Evolutionary conservation across 2,113 vertebrate species (phyloP).

Genomic region (Arizona elegans): DNA sequence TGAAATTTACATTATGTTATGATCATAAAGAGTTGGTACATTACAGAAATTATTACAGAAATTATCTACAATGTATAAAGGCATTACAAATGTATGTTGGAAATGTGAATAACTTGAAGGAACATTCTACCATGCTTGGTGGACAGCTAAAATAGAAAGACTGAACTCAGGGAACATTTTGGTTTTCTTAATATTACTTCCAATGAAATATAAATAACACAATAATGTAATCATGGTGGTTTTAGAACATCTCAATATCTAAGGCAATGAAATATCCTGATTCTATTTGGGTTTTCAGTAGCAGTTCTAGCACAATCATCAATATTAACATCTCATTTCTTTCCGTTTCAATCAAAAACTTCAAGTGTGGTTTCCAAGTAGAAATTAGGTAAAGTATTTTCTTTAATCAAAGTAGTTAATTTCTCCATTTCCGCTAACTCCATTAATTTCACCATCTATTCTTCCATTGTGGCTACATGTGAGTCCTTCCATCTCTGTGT

Average conservation of each 20-base stretch:
- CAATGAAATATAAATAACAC: not conserved
- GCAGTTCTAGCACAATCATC: not conserved
- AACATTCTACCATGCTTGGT: not conserved
- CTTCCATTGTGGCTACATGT: not conserved
- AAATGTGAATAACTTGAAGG: not conserved
- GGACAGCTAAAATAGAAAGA: not conserved
- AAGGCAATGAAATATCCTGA: not conserved
- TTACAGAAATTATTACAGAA: not conserved
- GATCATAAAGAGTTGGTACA: not conserved
- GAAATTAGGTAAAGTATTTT: not conserved
- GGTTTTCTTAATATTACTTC: not conserved
- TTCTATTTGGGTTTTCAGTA: not conserved
- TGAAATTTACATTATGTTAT: not conserved
- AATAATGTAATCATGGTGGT: not conserved
- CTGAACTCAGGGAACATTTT: not conserved
- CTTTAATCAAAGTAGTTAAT: not conserved
- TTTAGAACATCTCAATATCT: not conserved
- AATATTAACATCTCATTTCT: not conserved
- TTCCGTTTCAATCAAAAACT: not conserved
- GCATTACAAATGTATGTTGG: not conserved
- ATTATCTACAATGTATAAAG: not conserved
- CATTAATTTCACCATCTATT: not conserved
- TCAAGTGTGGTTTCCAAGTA: not conserved
- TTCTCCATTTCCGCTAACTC: not conserved
- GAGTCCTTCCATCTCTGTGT: not conserved